Conservation (phyloP, 2,888 invertebrate species). For the Diachrysia chrysitis region DNA sequence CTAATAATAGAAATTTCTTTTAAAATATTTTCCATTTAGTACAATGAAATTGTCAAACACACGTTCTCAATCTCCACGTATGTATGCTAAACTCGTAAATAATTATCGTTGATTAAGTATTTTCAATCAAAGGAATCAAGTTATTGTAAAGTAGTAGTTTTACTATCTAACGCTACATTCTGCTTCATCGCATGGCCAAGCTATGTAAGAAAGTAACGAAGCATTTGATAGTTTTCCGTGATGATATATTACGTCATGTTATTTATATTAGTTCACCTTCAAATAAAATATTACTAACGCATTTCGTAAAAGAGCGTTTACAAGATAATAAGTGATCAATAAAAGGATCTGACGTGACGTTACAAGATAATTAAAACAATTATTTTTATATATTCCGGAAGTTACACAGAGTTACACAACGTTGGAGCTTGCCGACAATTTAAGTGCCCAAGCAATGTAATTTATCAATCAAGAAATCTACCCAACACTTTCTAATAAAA, state of each 20-base stretch:
- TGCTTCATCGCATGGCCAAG: background rate
- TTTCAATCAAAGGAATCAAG: background rate
- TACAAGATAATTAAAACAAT: conserved; percentile 1
- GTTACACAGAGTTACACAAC: conserved; percentile 5
- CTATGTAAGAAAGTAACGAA: background rate
- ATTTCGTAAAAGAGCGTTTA: background rate
- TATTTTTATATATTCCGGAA: background rate
- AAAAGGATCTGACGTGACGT: conserved; percentile 6
- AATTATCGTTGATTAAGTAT: background rate
- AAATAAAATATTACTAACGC: background rate
- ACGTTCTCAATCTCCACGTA: background rate
- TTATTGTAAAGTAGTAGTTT: background rate
- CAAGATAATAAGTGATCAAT: conserved; percentile 1
- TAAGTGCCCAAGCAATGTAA: conserved; percentile 21
- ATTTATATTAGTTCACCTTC: background rate
- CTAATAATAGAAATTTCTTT: no score
- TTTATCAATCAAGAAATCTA: background rate
- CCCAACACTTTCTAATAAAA: conserved; percentile 6
- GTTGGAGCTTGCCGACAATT: conserved; percentile 1
- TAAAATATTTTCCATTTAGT: no score
- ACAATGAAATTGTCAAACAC: background rate
- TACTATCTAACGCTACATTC: background rate
- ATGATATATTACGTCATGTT: background rate
- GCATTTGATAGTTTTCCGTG: conserved; percentile 1
- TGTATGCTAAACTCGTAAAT: background rate